Conservation (phyloP, 2,888 invertebrate species). For the Sycophila texana region DNA sequence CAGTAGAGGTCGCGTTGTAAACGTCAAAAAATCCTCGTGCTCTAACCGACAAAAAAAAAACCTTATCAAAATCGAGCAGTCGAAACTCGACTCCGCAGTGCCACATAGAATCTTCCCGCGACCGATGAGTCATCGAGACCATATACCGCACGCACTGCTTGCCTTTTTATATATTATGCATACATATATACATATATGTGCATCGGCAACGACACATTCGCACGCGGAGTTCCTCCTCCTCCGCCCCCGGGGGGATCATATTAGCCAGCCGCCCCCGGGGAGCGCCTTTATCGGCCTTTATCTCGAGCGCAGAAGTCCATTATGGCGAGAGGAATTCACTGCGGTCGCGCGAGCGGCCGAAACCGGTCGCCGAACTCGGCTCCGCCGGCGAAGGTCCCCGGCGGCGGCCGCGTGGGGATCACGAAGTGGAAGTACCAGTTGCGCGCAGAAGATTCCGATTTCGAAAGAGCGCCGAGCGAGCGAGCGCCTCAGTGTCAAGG, state of each 20-base stretch:
- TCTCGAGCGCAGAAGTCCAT: conserved; percentile 31
- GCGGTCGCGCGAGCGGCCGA: conserved; percentile 5
- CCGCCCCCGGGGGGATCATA: too few relatives aligned
- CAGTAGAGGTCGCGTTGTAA: too few relatives aligned
- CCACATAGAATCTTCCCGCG: background rate
- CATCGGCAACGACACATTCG: conserved; percentile 5
- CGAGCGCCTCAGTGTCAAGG: conserved; percentile 49
- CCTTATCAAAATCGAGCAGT: background rate
- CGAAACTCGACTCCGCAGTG: background rate
- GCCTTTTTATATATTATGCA: too few relatives aligned
- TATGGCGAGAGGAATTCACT: conserved; percentile 40
- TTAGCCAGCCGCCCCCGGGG: background rate
- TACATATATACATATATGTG: too few relatives aligned
- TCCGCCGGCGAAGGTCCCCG: conserved; percentile 32
- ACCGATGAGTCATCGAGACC: background rate
- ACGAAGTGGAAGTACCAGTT: conserved; percentile 36
- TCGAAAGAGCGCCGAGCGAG: conserved; percentile 25
- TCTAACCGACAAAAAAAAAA: too few relatives aligned
- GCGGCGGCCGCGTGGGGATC: background rate
- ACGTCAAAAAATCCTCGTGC: too few relatives aligned
- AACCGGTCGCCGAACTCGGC: conserved; percentile 51
- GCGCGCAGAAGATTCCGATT: conserved; percentile 37
- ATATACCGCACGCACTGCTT: background rate
- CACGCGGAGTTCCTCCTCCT: background rate
- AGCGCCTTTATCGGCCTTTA: conserved; percentile 25